A percentile compares a stretch with the other conserved stretches of the same genome.
These are phyloP conservation scores for Scatophagus argus DNA, from an alignment of 2,113 vertebrate genomes.

Conservation along the genomic window DNA sequence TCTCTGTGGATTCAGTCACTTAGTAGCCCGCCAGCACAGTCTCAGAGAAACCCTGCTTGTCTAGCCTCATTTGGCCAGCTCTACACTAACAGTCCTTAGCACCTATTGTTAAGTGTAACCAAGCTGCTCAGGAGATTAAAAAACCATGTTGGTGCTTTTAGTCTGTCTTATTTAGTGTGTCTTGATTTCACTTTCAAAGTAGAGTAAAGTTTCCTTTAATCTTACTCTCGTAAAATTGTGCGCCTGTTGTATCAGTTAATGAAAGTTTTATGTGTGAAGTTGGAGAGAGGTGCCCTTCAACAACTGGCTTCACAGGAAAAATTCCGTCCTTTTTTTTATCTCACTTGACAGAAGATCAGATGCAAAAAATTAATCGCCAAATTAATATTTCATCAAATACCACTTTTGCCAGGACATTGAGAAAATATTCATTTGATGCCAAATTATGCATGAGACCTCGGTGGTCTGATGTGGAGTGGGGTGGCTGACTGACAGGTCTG, in stretches of 20 bases:
- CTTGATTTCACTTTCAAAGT: slow-evolving; percentile 53
- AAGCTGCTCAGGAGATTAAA: slow-evolving; percentile 48
- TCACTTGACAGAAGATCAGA: slow-evolving; percentile 77
- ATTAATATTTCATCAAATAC: slow-evolving; percentile 82
- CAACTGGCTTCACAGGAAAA: slow-evolving; percentile 65
- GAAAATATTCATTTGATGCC: slow-evolving; percentile 79
- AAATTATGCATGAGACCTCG: slow-evolving; percentile 80
- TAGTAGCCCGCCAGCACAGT: slow-evolving; percentile 48
- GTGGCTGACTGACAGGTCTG: slow-evolving; percentile 73
- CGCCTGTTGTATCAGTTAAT: slow-evolving; percentile 53
- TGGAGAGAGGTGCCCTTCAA: slow-evolving; percentile 72
- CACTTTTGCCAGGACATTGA: slow-evolving; percentile 66
- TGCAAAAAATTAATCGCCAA: slow-evolving; percentile 76
- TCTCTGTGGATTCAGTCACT: slow-evolving; percentile 58
- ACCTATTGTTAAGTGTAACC: slow-evolving; percentile 41
- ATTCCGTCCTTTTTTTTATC: slow-evolving; percentile 58
- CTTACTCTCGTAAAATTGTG: slow-evolving; percentile 43
- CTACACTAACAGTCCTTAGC: slow-evolving; percentile 42
- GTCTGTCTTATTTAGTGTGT: slow-evolving; percentile 58
- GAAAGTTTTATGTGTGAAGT: slow-evolving; percentile 71
- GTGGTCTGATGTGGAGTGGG: slow-evolving; percentile 57
- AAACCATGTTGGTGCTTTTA: slow-evolving; percentile 62
- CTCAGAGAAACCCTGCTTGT: slow-evolving; percentile 54
- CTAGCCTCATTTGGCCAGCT: slow-evolving; percentile 50
- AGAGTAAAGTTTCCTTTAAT: slow-evolving; percentile 47